Conservation (phyloP, 2,888 invertebrate species). For the Ceriagrion tenellum region DNA sequence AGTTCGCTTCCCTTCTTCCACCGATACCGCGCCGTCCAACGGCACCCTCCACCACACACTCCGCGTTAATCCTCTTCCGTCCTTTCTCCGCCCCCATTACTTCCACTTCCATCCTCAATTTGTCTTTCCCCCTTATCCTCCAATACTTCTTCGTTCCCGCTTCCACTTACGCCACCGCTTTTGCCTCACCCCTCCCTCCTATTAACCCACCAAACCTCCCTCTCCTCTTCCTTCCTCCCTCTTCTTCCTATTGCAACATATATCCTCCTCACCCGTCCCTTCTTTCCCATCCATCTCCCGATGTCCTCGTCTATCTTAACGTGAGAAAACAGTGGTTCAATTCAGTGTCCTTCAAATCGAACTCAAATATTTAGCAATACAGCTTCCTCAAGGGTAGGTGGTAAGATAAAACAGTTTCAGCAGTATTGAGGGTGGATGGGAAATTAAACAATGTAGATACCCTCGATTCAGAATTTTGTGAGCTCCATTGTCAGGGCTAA, state of each 20-base stretch:
- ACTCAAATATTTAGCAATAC: too few relatives aligned
- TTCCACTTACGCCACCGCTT: not conserved
- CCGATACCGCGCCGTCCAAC: not conserved
- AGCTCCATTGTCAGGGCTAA: too few relatives aligned
- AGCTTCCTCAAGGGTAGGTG: too few relatives aligned
- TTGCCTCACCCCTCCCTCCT: not conserved
- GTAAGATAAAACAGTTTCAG: too few relatives aligned
- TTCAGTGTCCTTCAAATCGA: too few relatives aligned
- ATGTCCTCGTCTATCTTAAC: too few relatives aligned
- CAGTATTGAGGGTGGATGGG: too few relatives aligned
- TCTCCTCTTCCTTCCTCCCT: not conserved
- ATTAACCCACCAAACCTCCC: too few relatives aligned
- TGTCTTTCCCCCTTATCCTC: not conserved
- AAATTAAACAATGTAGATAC: too few relatives aligned
- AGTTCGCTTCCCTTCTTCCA: not conserved
- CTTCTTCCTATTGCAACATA: not conserved
- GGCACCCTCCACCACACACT: not conserved
- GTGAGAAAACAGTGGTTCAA: too few relatives aligned
- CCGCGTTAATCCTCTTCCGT: not conserved
- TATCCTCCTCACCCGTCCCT: not conserved
- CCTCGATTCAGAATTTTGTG: too few relatives aligned
- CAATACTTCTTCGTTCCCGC: not conserved
- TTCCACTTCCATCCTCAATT: slow-evolving; percentile 23
- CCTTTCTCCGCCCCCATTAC: not conserved
- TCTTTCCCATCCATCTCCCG: not conserved